A percentile compares a stretch with the other conserved stretches of the same genome.
Evolutionary conservation across 92 coral and sea anemone species (phyloP).

Genomic region (Paramuricea clavata): DNA sequence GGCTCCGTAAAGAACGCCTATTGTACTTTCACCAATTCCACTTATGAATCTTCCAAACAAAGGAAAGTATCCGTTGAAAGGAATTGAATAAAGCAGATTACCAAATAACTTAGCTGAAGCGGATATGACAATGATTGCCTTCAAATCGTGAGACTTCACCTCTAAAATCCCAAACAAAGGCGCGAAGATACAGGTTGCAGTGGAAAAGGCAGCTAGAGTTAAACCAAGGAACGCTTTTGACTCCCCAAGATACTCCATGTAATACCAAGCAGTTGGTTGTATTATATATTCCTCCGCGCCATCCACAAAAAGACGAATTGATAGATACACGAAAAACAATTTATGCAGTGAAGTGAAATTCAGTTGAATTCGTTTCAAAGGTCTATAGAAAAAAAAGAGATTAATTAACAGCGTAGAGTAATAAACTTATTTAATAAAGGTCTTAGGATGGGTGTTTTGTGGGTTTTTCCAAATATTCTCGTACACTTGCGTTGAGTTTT

Average conservation of each 20-base stretch:
- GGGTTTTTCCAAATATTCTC: no score
- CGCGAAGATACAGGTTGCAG: neutral
- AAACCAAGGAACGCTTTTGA: no score
- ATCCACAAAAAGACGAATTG: neutral
- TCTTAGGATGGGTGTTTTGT: no score
- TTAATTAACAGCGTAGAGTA: no score
- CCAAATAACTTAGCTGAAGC: neutral
- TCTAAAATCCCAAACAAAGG: neutral
- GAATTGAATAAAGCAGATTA: neutral
- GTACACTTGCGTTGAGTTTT: no score
- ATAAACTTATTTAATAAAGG: no score
- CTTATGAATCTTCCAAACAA: conserved; percentile 6
- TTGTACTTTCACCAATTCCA: neutral
- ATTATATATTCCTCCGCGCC: conserved; percentile 7
- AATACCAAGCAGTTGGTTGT: no score
- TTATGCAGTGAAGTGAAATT: neutral
- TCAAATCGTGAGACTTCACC: neutral
- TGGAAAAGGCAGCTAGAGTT: conserved; percentile 6
- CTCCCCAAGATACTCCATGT: no score
- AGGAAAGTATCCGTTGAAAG: neutral
- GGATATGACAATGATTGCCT: neutral
- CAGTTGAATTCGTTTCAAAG: neutral
- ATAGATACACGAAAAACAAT: neutral
- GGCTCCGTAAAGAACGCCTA: neutral
- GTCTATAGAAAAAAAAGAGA: no score